Base-by-base conservation (phyloP, 2,113 vertebrate species). In the Phylloscopus trochiloides region DNA sequence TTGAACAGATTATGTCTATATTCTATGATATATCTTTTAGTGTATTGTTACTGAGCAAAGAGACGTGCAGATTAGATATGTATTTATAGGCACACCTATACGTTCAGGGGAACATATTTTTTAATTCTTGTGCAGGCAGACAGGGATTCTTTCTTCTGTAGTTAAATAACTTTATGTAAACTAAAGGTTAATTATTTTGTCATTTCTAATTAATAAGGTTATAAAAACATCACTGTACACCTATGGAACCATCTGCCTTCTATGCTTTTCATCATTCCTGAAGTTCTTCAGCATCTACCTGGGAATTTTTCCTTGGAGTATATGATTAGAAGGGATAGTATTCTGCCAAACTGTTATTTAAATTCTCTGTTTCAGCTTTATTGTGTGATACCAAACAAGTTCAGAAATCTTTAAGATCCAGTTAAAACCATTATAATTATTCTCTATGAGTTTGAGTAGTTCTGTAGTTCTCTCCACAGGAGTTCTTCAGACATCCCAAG, bases 401-500 rank as follows among this genome's bases (percentile, higher is more conserved):
- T 89, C 55, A 78, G 72, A 91, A 91, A 94, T 84, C 65, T 77
- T 91, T 81, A 86, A 79, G 28, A 85, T 43, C 17, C 65, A 48
- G 17, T 79, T 96, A 80, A 74, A 71, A 47, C n/a, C 78, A 85
- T 84, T 25, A 34, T 84, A 90, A 84, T 90, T 90, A 21, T 73
- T 94, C 74, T 84, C 55, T 63, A 47, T 65, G 74, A 95, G 32
- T 79, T 70, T 83, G 48, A 95, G 71, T 40, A 51, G 54, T 86
- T 75, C 65, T 77, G 29, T 71, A 74, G 43, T 29, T 73, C 52
- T 94, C 55, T 72, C 54, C 52, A 34, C 72, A 82, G 76, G 66
- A 96, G 72, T 90, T 67, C 40, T 70, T 93, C 82, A 77, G 65
- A 68, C 28, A 87, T 91, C 91, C 80, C 85, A 80, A 80, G 73